A percentile compares a stretch with the other conserved stretches of the same genome.
These are phyloP conservation scores for Anticlea derivata DNA, from an alignment of 2,888 invertebrate genomes.

Conservation along the genomic window DNA sequence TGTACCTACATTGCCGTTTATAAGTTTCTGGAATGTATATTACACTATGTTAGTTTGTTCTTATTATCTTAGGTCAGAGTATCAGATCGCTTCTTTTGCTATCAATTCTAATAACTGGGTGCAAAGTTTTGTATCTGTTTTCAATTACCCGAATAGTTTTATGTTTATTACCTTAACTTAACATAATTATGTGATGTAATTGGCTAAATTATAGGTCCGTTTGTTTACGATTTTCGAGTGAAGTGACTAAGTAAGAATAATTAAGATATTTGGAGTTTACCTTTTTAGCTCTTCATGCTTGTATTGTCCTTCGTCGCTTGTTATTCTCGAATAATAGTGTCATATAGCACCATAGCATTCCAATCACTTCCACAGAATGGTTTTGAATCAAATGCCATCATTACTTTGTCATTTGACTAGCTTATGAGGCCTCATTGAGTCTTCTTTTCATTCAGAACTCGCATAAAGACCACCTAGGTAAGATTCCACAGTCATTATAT, in stretches of 20 bases:
- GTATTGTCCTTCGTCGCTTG: no score
- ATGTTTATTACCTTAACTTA: constrained; percentile 19
- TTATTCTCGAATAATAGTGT: no score
- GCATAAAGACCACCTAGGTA: constrained; percentile 35
- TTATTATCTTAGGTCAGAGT: constrained; percentile 16
- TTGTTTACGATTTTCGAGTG: constrained; percentile 16
- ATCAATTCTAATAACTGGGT: constrained; percentile 16
- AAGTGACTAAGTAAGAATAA: no score
- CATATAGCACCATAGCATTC: constrained; percentile 11
- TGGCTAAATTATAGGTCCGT: constrained; percentile 14
- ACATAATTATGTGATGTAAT: constrained; percentile 11
- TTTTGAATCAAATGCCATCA: constrained; percentile 6
- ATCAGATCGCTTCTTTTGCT: constrained; percentile 9
- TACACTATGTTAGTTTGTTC: neutral
- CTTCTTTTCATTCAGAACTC: constrained; percentile 14
- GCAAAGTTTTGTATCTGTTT: constrained; percentile 18
- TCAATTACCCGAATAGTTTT: constrained; percentile 16
- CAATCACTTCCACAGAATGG: neutral
- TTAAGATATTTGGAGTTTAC: no score
- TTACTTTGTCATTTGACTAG: constrained; percentile 11
- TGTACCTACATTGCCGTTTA: no score
- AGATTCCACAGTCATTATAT: constrained; percentile 30
- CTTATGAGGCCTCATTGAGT: constrained; percentile 2
- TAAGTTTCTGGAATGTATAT: constrained; percentile 11
- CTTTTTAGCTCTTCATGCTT: no score